Evolutionary conservation across 2,888 invertebrate genomes (phyloP), one percentile per base, ranked within the genome.

Genomic region (Eumerus sabulonum): DNA sequence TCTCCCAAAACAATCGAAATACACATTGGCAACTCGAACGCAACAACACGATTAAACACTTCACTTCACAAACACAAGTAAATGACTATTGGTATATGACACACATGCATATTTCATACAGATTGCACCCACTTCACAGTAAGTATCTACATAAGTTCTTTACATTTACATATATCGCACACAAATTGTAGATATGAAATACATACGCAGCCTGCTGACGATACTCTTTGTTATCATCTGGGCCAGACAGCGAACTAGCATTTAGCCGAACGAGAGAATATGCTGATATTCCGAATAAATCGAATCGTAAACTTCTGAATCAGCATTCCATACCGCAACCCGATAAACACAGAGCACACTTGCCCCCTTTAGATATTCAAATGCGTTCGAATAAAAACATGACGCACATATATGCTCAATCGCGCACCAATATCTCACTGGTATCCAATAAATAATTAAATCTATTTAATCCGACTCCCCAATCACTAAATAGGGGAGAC

Each of bases 181-280:
- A 40, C 40, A 40, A n/a, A 40, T n/a, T n/a, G 27, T 2, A 40
- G 19, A 53, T 11, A 54, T 45, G 45, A 66, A 40, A 66, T 17
- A 59, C 38, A 44, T 11, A 40, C 16, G 51, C 42, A 35, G 12
- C 19, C 27, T 27, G 48, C 45, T 18, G 62, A 62, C 54, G 56
- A 72, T 60, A 67, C 47, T 51, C 36, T 67, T 77, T 77, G 70
- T 77, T 70, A 72, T 72, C 72, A 77, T 73, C 50, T 57, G 67
- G 45, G 59, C 59, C 13, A 14, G 56, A 19, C 16, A 47, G 47
- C 16, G 16, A 27, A 53, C 40, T 16, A 35, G 40, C 17, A 54
- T 7, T 17, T 19, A 59, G 47, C 45, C 63, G 59, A 66, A 54
- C 45, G 45, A 57, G 62, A n/a, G 35, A 27, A 17, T 59, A 64